Conservation (phyloP, 2,888 invertebrate species). For the Hyppa rectilinea region DNA sequence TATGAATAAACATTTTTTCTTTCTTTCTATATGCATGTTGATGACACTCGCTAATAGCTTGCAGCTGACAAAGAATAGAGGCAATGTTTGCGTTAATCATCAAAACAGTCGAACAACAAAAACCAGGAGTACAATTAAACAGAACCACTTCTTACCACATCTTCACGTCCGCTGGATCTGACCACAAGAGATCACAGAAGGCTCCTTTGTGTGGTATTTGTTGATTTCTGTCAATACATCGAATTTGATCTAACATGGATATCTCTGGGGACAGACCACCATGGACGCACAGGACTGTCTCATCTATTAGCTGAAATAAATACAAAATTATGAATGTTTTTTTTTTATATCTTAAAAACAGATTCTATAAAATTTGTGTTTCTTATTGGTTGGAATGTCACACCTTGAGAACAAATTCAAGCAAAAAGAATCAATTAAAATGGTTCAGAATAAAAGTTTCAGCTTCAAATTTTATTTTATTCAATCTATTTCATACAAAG, state of each 20-base stretch:
- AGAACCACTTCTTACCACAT: constrained; percentile 92
- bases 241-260: constrained; percentile 98
- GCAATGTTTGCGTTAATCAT: too few relatives aligned
- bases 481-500: too few relatives aligned
- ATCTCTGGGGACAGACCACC: constrained; percentile 99
- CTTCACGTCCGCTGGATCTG: constrained; percentile 99
- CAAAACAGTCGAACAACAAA: neutral
- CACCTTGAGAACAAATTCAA: neutral
- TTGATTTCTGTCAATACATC: constrained; percentile 98
- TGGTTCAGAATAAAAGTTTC: too few relatives aligned
- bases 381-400: neutral
- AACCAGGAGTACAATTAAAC: neutral
- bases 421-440: too few relatives aligned
- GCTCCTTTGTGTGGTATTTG: constrained; percentile 99
- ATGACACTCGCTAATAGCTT: too few relatives aligned
- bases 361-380: neutral
- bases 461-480: too few relatives aligned
- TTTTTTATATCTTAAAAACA: neutral
- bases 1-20: too few relatives aligned
- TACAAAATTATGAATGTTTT: neutral
- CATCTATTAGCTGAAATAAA: constrained; percentile 96
- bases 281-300: constrained; percentile 98
- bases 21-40: too few relatives aligned
- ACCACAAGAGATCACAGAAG: constrained; percentile 99
- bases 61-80: too few relatives aligned